Conservation (phyloP, 2,888 invertebrate species). For the Nasonovia ribisnigri region DNA sequence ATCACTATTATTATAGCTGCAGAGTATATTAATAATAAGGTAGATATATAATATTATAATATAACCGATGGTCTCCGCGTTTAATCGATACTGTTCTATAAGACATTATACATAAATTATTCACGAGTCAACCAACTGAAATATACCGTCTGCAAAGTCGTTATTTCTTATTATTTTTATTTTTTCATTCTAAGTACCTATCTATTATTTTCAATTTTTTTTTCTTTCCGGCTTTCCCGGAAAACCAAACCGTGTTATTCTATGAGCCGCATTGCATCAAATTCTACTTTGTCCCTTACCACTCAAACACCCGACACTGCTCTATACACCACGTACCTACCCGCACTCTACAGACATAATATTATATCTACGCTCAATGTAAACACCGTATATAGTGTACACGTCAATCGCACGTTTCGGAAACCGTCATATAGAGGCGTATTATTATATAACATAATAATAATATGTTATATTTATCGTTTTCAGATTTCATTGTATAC, state of each 20-base stretch:
- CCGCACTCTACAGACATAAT: too few relatives aligned
- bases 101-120: constrained; percentile 23
- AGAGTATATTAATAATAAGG: neutral
- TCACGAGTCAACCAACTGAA: constrained; percentile 33
- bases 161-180: constrained; percentile 9
- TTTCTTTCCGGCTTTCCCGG: neutral
- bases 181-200: constrained; percentile 2
- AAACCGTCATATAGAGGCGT: neutral
- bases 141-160: neutral
- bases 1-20: neutral
- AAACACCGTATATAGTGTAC: neutral
- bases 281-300: neutral
- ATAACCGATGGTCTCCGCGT: neutral
- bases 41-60: neutral
- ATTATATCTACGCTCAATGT: neutral
- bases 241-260: neutral
- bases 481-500: neutral
- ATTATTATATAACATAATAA: neutral
- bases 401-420: neutral
- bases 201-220: constrained; percentile 30
- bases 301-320: neutral
- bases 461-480: neutral
- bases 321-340: neutral
- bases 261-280: constrained; percentile 23
- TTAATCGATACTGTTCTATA: constrained; percentile 28